These are phyloP conservation scores for Chunga burmeisteri DNA, from an alignment of 2,113 vertebrate species.

Conservation along the genomic window DNA sequence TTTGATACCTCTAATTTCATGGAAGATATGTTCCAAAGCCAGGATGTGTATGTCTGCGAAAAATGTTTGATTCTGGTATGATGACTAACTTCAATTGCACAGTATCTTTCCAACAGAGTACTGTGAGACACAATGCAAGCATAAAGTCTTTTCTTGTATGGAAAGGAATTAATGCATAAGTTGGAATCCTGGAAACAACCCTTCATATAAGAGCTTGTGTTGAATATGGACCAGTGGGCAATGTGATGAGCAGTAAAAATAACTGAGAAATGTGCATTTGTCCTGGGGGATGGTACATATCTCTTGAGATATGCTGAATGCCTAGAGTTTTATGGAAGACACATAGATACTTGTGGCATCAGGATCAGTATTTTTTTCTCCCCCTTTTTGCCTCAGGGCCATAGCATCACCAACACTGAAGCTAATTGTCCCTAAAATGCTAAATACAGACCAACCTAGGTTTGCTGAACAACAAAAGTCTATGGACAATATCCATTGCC, in stretches of 20 bases:
- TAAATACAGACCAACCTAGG: not conserved
- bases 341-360: not conserved
- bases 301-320: not conserved
- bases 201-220: not conserved
- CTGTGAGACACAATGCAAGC: not conserved
- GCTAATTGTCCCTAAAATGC: slow-evolving; percentile 32
- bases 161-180: not conserved
- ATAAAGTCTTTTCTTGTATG: not conserved
- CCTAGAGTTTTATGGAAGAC: not conserved
- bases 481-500: not conserved
- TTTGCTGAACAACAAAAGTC: not conserved
- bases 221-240: not conserved
- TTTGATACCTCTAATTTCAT: not conserved
- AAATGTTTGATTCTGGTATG: not conserved
- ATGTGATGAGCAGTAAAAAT: not conserved
- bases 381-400: not conserved
- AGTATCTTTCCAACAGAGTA: not conserved
- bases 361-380: not conserved
- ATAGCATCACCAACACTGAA: not conserved
- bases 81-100: not conserved
- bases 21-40: not conserved
- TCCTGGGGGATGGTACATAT: not conserved
- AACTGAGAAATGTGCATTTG: not conserved
- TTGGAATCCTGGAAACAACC: not conserved
- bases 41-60: not conserved